Conservation (phyloP, 2,113 vertebrate genomes). For the Ptychochromis oligacanthus region DNA sequence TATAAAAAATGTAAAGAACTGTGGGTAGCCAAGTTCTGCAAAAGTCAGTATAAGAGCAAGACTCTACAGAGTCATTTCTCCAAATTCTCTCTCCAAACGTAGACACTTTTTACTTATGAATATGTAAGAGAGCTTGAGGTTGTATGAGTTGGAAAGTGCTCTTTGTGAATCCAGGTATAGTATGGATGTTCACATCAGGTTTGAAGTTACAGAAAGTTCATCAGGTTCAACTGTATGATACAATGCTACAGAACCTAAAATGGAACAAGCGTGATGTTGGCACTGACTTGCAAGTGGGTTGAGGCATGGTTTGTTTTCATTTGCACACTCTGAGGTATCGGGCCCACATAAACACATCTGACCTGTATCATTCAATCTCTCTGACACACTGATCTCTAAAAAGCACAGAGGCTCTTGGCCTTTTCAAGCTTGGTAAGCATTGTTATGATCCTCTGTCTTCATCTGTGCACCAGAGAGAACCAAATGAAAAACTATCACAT, state of each 20-base stretch:
- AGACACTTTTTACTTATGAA: background rate
- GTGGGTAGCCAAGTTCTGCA: background rate
- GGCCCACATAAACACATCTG: slow-evolving; percentile 46
- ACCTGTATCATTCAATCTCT: slow-evolving; percentile 52
- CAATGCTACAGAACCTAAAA: slow-evolving; percentile 26
- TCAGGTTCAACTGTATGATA: slow-evolving; percentile 29
- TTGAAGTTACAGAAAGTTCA: slow-evolving; percentile 21
- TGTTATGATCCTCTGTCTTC: slow-evolving; percentile 44
- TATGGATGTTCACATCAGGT: background rate
- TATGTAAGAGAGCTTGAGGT: background rate
- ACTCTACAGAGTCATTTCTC: background rate
- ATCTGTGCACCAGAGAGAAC: background rate
- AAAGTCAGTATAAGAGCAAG: background rate
- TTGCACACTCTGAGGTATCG: slow-evolving; percentile 34
- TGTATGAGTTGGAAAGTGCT: background rate
- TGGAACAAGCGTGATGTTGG: slow-evolving; percentile 10
- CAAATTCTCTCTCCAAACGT: too few species aligned
- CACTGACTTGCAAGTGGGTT: slow-evolving; percentile 15
- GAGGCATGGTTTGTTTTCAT: slow-evolving; percentile 51
- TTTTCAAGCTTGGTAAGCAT: slow-evolving; percentile 20
- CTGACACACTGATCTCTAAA: slow-evolving; percentile 45
- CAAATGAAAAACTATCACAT: slow-evolving; percentile 32
- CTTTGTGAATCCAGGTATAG: background rate
- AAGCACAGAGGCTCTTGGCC: slow-evolving; percentile 21
- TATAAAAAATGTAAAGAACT: background rate